Evolutionary conservation across 2,113 vertebrate genomes (phyloP), one percentile per base, ranked within the genome.

Genomic region (Apteryx owenii): DNA sequence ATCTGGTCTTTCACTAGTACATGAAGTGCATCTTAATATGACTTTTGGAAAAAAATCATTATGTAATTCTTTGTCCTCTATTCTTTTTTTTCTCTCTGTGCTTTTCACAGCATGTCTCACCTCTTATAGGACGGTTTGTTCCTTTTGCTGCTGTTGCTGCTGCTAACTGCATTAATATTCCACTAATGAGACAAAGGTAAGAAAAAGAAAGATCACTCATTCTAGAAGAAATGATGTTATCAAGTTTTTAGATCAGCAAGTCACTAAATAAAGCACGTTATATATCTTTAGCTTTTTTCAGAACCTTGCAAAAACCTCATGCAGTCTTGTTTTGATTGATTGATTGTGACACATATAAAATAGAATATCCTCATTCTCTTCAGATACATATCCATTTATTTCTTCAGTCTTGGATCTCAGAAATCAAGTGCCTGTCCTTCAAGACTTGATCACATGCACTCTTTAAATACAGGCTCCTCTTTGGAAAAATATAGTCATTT

Each of bases 141-240:
- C 99, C 99, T 65, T 99, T 99, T 82, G 99, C 99, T 98, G 99
- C 99, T 42, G 99, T 99, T n/a, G 99, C 99, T 84, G 98, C 99
- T 97, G 99, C 99, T 77, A 99, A 99, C 97, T 99, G 99, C 97
- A 99, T 99, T 97, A 99, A 99, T 88, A 99, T 99, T 93, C 99
- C 99, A 5, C 96, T 99, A 91, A 99, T 99, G 99, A 99, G 99
- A 93, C 99, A 99, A 97, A 99, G 99, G 99, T 99, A 98, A 98
- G 97, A 36, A 17, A 85, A 88, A 76, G 36, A 94, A 38, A 42
- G 51, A 70, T 93, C 38, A 46, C 62, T 89, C 33, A 20, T 85
- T 69, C 31, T 73, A 18, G 19, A 90, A 80, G 28, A 77, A 88
- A 72, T 46, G 14, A 38, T 85, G 70, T 79, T 72, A 18, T 1